phyloP scores from a whole-genome alignment of 2,113 vertebrate genomes.

The Neodontobutis hainanensis region DNA sequence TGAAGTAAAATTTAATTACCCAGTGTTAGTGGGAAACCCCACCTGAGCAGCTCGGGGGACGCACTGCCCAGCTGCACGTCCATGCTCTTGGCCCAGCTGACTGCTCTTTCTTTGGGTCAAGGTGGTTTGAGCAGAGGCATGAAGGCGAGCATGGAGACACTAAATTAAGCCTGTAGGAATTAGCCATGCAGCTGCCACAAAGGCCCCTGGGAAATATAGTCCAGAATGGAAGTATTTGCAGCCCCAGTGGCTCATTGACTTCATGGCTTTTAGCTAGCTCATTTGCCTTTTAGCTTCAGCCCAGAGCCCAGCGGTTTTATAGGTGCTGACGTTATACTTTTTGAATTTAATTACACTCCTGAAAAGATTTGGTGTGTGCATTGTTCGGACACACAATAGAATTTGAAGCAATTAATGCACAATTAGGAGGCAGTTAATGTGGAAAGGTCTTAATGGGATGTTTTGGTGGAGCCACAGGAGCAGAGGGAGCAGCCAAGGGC shows the following conservation, averaged over 20 bases:
- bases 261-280: constrained; percentile 50
- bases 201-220: constrained; percentile 68
- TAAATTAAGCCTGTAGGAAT: constrained; percentile 78
- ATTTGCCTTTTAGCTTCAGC: constrained; percentile 48
- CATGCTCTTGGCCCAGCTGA: constrained; percentile 39
- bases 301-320: constrained; percentile 14
- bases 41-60: constrained; percentile 19
- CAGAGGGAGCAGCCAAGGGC: constrained; percentile 29
- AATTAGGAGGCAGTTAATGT: constrained; percentile 12
- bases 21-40: constrained; percentile 22
- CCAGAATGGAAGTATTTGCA: constrained; percentile 56
- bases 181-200: constrained; percentile 71
- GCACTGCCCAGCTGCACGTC: not conserved
- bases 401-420: constrained; percentile 11
- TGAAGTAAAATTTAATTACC: constrained; percentile 39
- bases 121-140: constrained; percentile 49
- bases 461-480: constrained; percentile 18
- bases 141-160: constrained; percentile 72
- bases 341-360: constrained; percentile 43
- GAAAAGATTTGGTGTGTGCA: constrained; percentile 11
- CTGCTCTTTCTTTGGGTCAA: constrained; percentile 20
- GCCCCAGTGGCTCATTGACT: constrained; percentile 55
- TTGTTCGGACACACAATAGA: constrained; percentile 12
- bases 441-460: not conserved
- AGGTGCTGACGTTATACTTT: constrained; percentile 18